phyloP scores from a whole-genome alignment of 2,888 invertebrate species.

The Lithophane semibrunnea region DNA sequence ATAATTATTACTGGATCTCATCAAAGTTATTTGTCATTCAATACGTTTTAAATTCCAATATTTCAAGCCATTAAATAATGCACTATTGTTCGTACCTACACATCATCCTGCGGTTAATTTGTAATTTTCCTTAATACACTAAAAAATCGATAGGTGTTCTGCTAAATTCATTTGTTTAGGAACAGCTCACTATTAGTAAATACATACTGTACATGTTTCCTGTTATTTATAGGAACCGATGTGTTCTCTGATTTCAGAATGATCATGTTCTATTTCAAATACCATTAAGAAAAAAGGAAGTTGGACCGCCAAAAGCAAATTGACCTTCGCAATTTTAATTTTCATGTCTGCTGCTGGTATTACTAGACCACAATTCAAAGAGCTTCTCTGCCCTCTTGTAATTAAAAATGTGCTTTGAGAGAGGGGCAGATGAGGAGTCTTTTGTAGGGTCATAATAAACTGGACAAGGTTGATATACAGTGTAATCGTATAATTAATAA shows the following conservation, averaged over 20 bases:
- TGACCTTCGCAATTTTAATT: constrained; percentile 84
- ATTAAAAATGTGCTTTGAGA: constrained; percentile 56
- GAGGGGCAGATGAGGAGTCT: constrained; percentile 63
- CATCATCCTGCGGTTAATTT: constrained; percentile 58
- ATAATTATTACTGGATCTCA: constrained; percentile 69
- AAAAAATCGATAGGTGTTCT: constrained; percentile 49
- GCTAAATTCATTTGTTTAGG: constrained; percentile 39
- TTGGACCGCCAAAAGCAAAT: constrained; percentile 73
- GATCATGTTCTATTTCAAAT: constrained; percentile 28
- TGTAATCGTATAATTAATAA: constrained; percentile 88
- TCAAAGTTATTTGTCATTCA: constrained; percentile 68
- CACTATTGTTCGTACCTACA: constrained; percentile 42
- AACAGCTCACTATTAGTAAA: constrained; percentile 34
- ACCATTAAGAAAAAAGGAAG: constrained; percentile 69
- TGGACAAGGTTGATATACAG: constrained; percentile 78
- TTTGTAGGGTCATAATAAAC: constrained; percentile 76
- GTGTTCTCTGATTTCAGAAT: constrained; percentile 16
- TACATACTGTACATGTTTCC: constrained; percentile 32
- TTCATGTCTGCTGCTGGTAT: constrained; percentile 77
- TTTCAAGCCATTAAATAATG: constrained; percentile 63
- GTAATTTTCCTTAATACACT: constrained; percentile 69
- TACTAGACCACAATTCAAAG: constrained; percentile 74
- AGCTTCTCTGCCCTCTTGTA: constrained; percentile 69
- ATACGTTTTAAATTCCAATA: constrained; percentile 61
- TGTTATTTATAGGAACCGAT: constrained; percentile 36